These are phyloP conservation scores for Anniella stebbinsi DNA, from an alignment of 2,797 vertebrate species.

Conservation along the genomic window DNA sequence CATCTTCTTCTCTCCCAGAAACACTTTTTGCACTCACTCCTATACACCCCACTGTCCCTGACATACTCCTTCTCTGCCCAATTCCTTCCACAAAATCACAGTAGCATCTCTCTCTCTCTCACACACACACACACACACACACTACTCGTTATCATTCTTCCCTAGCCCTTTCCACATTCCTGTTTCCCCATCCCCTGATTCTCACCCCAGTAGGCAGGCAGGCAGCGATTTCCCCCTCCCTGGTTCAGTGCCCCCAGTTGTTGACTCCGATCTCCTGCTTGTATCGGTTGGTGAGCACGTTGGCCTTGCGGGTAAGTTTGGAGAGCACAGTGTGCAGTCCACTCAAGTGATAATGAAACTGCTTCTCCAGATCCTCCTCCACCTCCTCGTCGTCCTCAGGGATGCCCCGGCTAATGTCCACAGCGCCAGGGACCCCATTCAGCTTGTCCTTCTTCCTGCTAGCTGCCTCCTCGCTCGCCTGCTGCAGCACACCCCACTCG, in stretches of 20 bases:
- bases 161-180: not conserved
- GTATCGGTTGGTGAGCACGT: slow-evolving; percentile 92
- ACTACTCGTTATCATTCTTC: not conserved
- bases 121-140: not conserved
- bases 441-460: slow-evolving; percentile 77
- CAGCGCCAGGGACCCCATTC: slow-evolving; percentile 71
- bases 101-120: not conserved
- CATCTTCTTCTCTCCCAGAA: not conserved
- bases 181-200: no score
- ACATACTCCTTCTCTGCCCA: not conserved
- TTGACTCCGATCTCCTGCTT: slow-evolving; percentile 93
- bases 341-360: slow-evolving; percentile 90
- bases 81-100: not conserved
- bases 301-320: slow-evolving; percentile 91
- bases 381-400: slow-evolving; percentile 81
- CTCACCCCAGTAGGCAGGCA: not conserved
- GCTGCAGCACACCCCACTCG: slow-evolving; percentile 92
- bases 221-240: slow-evolving; percentile 21
- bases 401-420: slow-evolving; percentile 77
- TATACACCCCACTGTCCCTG: not conserved
- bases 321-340: slow-evolving; percentile 90
- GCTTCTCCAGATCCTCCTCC: slow-evolving; percentile 90
- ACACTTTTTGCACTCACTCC: not conserved
- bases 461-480: slow-evolving; percentile 81
- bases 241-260: slow-evolving; percentile 87